A percentile compares a stretch with the other conserved stretches of the same genome.
Evolutionary conservation across 2,113 vertebrate genomes (phyloP).

Genomic region (Bucco capensis): DNA sequence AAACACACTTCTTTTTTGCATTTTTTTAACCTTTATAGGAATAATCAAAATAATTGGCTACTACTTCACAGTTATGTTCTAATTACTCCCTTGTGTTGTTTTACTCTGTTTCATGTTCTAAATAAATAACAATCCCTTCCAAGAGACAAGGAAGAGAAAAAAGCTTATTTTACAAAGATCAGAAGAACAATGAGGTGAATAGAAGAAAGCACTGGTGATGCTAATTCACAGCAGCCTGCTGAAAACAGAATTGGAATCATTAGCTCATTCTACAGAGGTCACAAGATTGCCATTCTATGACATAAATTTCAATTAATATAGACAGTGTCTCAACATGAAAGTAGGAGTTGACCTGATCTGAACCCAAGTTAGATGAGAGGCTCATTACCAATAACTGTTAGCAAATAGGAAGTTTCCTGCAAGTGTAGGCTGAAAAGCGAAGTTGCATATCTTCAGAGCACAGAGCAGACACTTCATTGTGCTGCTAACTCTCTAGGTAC

Average conservation of each 20-base stretch:
- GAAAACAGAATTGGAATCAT: background rate
- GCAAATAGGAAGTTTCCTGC: background rate
- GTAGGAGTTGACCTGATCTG: conserved; percentile 29
- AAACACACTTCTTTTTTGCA: background rate
- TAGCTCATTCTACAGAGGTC: background rate
- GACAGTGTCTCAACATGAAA: background rate
- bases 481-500: background rate
- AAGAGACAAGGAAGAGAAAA: background rate
- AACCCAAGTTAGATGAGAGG: background rate
- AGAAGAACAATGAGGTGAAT: background rate
- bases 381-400: background rate
- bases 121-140: background rate
- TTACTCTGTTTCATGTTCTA: background rate
- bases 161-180: background rate
- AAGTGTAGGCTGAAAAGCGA: background rate
- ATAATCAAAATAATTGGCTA: background rate
- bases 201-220: background rate
- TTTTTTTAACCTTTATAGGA: background rate
- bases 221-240: background rate
- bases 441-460: background rate
- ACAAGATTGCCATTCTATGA: background rate
- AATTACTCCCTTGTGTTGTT: background rate
- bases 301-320: conserved; percentile 39
- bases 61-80: background rate
- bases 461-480: background rate